Conservation (phyloP, 2,888 invertebrate species). For the Acrobasis suavella region DNA sequence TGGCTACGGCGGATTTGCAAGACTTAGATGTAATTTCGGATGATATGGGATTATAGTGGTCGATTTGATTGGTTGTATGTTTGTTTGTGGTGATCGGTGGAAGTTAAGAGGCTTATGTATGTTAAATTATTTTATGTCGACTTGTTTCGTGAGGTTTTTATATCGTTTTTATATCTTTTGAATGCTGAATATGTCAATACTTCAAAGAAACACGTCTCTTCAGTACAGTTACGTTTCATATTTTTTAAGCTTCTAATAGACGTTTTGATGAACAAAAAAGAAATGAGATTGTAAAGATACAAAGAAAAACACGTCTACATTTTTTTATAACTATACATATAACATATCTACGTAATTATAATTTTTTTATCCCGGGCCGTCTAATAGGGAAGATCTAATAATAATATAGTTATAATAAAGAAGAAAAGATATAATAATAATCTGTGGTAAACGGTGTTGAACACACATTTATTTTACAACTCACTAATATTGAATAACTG, state of each 20-base stretch:
- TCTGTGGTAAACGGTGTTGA: too few species aligned
- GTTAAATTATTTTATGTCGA: not conserved
- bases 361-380: too few species aligned
- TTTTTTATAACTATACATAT: too few species aligned
- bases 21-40: slow-evolving; percentile 31
- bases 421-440: too few species aligned
- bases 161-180: not conserved
- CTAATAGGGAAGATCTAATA: too few species aligned
- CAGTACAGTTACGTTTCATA: not conserved
- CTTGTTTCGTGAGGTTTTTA: not conserved
- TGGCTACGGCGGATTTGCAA: slow-evolving; percentile 28
- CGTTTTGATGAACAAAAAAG: too few species aligned
- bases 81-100: slow-evolving; percentile 3
- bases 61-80: slow-evolving; percentile 20
- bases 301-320: too few species aligned
- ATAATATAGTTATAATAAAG: too few species aligned
- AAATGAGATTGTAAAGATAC: too few species aligned
- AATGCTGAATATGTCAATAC: not conserved
- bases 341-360: too few species aligned
- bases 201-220: not conserved
- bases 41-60: slow-evolving; percentile 27
- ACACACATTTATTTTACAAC: too few species aligned
- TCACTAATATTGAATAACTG: too few species aligned
- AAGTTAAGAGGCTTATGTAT: slow-evolving; percentile 12
- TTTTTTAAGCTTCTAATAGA: not conserved